Evolutionary conservation across 30 jellyfish, hydroid and myxozoan genomes (phyloP).

Genomic region (Hydractinia echinata): DNA sequence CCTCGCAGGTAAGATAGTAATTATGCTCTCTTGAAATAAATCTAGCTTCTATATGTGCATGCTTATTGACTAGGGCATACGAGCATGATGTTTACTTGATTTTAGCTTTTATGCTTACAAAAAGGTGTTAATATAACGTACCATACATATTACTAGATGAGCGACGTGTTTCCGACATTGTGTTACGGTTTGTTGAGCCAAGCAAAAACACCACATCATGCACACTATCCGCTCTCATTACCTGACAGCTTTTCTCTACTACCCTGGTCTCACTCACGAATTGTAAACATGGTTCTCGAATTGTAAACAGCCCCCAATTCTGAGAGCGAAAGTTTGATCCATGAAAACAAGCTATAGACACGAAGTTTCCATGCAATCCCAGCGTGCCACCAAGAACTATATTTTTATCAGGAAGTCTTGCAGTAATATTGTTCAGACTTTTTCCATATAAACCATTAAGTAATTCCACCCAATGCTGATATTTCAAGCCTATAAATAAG

Average conservation of each 20-base stretch:
- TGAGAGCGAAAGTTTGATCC: slow-evolving; percentile 98
- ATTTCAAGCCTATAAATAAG: slow-evolving; percentile 62
- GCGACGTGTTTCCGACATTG: slow-evolving; percentile 9
- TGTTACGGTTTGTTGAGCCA: slow-evolving; percentile 29
- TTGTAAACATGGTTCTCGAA: slow-evolving; percentile 67
- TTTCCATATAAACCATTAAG: slow-evolving; percentile 67
- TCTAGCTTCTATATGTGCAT: too few relatives aligned
- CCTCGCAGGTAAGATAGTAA: too few relatives aligned
- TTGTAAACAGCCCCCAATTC: slow-evolving; percentile 91
- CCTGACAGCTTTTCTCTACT: slow-evolving; percentile 89
- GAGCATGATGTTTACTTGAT: too few relatives aligned
- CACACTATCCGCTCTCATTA: slow-evolving; percentile 60
- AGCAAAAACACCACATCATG: slow-evolving; percentile 56
- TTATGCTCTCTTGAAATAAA: too few relatives aligned
- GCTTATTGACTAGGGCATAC: too few relatives aligned
- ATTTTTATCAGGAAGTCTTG: slow-evolving; percentile 36
- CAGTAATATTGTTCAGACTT: slow-evolving; percentile 40
- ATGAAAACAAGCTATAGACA: slow-evolving; percentile 89
- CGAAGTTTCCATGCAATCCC: slow-evolving; percentile 63
- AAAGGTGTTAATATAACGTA: neutral
- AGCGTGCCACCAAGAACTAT: slow-evolving; percentile 71
- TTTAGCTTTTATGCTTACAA: neutral
- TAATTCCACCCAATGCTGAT: slow-evolving; percentile 95
- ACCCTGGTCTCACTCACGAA: slow-evolving; percentile 58
- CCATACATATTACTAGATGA: slow-evolving; percentile 18